Evolutionary conservation across 2,888 invertebrate species (phyloP).

Genomic region (Belgica antarctica): DNA sequence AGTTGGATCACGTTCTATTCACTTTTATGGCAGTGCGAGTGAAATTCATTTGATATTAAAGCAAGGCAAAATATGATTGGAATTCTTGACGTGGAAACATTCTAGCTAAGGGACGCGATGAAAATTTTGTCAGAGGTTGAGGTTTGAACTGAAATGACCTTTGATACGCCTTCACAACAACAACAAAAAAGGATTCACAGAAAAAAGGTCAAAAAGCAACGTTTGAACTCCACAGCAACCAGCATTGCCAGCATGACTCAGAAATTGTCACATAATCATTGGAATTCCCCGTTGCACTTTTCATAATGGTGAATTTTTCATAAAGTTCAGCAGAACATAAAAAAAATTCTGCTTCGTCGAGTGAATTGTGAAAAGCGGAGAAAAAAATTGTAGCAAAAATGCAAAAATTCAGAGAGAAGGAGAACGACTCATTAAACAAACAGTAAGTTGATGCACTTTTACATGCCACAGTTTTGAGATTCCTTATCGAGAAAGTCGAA

Average conservation of each 20-base stretch:
- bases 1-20: conserved; percentile 25
- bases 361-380: conserved; percentile 9
- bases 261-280: too few relatives aligned
- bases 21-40: conserved; percentile 11
- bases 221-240: too few relatives aligned
- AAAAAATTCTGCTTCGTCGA: background rate
- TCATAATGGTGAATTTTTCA: conserved; percentile 11
- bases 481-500: background rate
- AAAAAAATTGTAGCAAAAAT: conserved; percentile 9
- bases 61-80: conserved; percentile 2
- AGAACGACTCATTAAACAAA: conserved; percentile 2
- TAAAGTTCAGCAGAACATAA: background rate
- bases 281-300: too few relatives aligned
- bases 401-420: conserved; percentile 6
- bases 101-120: too few relatives aligned
- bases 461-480: conserved; percentile 26
- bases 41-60: background rate
- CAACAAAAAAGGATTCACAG: background rate
- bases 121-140: too few relatives aligned
- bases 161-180: background rate
- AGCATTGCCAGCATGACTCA: too few relatives aligned
- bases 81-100: too few relatives aligned
- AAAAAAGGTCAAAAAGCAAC: too few relatives aligned
- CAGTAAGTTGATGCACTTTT: conserved; percentile 23
- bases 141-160: background rate